Evolutionary conservation across 2,113 vertebrate species (phyloP).

Genomic region (Ammodramus savannarum): DNA sequence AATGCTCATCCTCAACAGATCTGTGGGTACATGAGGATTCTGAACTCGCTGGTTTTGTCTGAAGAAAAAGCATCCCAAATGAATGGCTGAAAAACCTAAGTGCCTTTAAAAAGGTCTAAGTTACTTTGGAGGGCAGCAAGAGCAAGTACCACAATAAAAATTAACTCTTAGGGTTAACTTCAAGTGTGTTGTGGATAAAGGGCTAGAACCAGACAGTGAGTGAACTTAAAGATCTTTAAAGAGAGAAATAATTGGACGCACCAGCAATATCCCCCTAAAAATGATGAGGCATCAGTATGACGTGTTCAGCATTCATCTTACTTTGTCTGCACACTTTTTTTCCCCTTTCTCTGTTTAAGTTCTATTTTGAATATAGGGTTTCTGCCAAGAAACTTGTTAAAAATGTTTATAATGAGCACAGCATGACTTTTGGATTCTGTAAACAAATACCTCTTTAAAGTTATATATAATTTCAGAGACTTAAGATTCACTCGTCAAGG

Average conservation of each 20-base stretch:
- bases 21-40: neutral
- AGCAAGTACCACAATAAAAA: neutral
- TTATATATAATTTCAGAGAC: neutral
- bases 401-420: neutral
- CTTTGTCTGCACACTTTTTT: neutral
- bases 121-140: neutral
- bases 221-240: neutral
- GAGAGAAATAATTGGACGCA: neutral
- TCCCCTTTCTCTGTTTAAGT: neutral
- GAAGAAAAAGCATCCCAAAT: neutral
- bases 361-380: neutral
- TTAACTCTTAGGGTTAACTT: fast-evolving
- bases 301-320: neutral
- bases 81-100: neutral
- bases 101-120: neutral
- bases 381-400: neutral
- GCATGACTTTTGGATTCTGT: neutral
- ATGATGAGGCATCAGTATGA: too few species aligned
- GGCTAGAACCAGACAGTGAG: neutral
- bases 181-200: neutral
- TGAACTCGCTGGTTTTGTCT: neutral
- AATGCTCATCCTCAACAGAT: neutral
- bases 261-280: neutral
- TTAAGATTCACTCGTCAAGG: neutral
- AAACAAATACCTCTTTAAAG: neutral